Percentiles rank a stretch among this genome's conserved stretches.
phyloP scores from a whole-genome alignment of 2,797 vertebrate species.

The Carapus acus region DNA sequence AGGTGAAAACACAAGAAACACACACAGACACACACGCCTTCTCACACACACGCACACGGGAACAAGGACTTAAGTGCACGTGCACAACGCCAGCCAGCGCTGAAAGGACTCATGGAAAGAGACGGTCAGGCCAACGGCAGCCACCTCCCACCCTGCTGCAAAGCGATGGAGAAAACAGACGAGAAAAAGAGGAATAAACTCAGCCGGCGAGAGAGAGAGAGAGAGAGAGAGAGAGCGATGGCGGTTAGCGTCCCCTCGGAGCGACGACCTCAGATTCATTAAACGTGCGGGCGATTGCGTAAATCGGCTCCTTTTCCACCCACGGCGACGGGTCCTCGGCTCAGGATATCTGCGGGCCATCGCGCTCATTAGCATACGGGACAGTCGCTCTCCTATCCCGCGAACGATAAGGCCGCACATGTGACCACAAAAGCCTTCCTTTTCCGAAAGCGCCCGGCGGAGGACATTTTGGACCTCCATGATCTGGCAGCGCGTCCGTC shows the following conservation, averaged over 20 bases:
- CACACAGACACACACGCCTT: background rate
- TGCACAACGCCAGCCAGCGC: slow-evolving; percentile 20
- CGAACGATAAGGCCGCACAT: slow-evolving; percentile 26
- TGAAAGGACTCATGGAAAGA: slow-evolving; percentile 62
- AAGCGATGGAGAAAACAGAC: slow-evolving; percentile 57
- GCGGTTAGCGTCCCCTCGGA: background rate
- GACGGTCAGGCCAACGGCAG: slow-evolving; percentile 44
- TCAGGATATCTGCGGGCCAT: slow-evolving; percentile 20
- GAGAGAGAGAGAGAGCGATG: background rate
- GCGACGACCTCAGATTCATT: background rate
- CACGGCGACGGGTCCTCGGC: slow-evolving; percentile 11
- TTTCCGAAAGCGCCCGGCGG: background rate
- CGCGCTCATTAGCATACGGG: slow-evolving; percentile 28
- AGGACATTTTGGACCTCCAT: too few relatives aligned
- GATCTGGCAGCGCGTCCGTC: background rate
- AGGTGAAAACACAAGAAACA: slow-evolving; percentile 8
- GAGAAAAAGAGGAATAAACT: slow-evolving; percentile 3
- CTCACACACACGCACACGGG: background rate
- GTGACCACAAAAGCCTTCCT: slow-evolving; percentile 1
- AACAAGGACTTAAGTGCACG: slow-evolving; percentile 9
- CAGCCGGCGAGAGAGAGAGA: slow-evolving; percentile 17
- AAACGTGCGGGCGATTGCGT: background rate
- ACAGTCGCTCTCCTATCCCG: slow-evolving; percentile 19
- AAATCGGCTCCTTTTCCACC: background rate
- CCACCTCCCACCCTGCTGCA: slow-evolving; percentile 57